Conservation (phyloP, 2,888 invertebrate genomes). For the Drosophila differens region DNA sequence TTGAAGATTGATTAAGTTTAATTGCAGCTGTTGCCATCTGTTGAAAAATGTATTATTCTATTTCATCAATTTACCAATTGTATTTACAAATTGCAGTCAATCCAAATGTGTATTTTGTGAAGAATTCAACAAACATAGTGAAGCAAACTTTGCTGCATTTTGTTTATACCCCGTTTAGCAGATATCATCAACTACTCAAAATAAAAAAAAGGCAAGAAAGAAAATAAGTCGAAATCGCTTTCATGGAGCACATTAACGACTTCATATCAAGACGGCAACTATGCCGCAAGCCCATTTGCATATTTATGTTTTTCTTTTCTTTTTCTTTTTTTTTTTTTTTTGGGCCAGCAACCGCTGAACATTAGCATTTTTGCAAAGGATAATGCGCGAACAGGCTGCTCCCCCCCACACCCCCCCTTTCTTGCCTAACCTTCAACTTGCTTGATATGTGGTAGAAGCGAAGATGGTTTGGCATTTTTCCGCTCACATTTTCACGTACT, state of each 20-base stretch:
- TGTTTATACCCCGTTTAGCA: slow-evolving; percentile 8
- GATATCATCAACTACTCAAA: slow-evolving; percentile 5
- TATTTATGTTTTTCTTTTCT: slow-evolving; percentile 63
- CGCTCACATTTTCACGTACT: slow-evolving; percentile 62
- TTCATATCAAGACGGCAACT: slow-evolving; percentile 72
- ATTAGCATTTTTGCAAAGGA: slow-evolving; percentile 73
- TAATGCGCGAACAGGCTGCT: slow-evolving; percentile 54
- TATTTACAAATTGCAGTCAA: neutral
- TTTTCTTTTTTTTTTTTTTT: slow-evolving; percentile 42
- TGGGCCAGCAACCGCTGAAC: slow-evolving; percentile 43
- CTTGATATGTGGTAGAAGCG: slow-evolving; percentile 15
- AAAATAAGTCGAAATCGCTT: slow-evolving; percentile 42
- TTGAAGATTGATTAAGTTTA: neutral
- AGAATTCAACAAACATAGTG: neutral
- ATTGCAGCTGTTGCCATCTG: neutral
- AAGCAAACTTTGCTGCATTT: neutral
- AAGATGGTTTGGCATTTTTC: slow-evolving; percentile 67
- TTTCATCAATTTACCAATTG: neutral
- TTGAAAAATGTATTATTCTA: accelerated
- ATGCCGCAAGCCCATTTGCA: slow-evolving; percentile 73
- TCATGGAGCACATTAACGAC: slow-evolving; percentile 70
- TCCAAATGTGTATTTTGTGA: neutral
- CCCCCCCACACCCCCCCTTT: neutral
- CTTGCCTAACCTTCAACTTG: neutral
- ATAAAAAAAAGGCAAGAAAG: slow-evolving; percentile 24